Evolutionary conservation across 2,113 vertebrate species (phyloP), one percentile per base, ranked within the genome.

Genomic region (Ploceus nigricollis): DNA sequence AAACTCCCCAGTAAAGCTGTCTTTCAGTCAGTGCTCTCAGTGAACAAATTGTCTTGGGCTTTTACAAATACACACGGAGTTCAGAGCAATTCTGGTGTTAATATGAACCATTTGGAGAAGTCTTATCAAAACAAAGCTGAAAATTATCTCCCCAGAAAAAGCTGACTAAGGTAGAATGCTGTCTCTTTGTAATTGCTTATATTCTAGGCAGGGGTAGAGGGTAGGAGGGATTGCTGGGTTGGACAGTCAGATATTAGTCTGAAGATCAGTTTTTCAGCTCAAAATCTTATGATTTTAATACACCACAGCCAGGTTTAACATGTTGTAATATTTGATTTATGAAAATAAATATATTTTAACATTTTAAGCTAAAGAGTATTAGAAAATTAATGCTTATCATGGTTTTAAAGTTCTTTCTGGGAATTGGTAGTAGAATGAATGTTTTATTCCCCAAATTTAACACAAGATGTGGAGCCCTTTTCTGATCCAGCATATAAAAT

Each of bases 121-220:
- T 45, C 50, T 95, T 94, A 88, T 81, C 21, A 94, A 87, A 96
- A 94, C 51, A 91, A 90, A 80, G 14, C 10, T 22, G 54, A 93
- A 90, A 87, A 96, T n/a, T 65, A 70, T 66, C 60, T 93, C 47
- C 75, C 15, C 33, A 81, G 14, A 2, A 82, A 78, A 68, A 54
- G 27, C 31, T 66, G 57, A 71, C 35, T 84, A 68, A 73, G 33
- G 19, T 69, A 51, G 11, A 91, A 80, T 35, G 10, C 66, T 82
- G 61, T 58, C 15, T 78, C 11, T 70, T 81, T 76, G 45, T 48
- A 50, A 37, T 54, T 79, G 44, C 45, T 94, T 94, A 60, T 71
- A 60, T 63, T 45, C 66, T 54, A 48, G 9, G 6, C 20, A 82
- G 92, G 30, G 9, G 16, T 66, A 47, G 2, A 1, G 4, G 1